A percentile compares a stretch with the other conserved stretches of the same genome.
These are phyloP conservation scores for Diorhabda carinulata DNA, from an alignment of 1,140 invertebrate species.

Conservation along the genomic window DNA sequence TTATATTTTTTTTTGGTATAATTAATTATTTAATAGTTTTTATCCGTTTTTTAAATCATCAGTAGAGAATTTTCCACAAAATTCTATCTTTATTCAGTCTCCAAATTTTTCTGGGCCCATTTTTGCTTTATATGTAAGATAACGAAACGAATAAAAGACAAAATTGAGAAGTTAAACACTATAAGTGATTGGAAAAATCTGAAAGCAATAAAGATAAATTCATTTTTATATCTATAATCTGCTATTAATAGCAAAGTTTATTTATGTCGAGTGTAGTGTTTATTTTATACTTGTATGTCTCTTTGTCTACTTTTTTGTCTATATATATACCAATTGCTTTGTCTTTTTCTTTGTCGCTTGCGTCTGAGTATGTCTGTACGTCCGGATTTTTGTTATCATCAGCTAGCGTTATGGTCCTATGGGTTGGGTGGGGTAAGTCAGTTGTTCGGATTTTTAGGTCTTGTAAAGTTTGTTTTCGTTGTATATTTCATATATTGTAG, in stretches of 20 bases:
- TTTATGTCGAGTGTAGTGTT: not conserved
- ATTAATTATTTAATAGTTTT: too few species aligned
- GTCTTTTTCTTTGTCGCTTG: not conserved
- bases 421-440: not conserved
- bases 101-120: too few species aligned
- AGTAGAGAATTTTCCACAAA: too few species aligned
- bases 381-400: not conserved
- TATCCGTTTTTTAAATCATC: too few species aligned
- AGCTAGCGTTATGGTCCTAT: not conserved
- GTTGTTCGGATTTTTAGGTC: not conserved
- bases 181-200: too few species aligned
- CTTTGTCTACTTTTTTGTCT: not conserved
- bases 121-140: too few species aligned
- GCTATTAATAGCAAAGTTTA: not conserved
- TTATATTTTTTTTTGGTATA: too few species aligned
- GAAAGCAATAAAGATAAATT: too few species aligned
- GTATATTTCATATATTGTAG: not conserved
- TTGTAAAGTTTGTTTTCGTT: not conserved
- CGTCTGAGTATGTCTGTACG: not conserved
- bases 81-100: too few species aligned
- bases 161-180: too few species aligned
- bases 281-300: not conserved
- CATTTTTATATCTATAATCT: too few species aligned
- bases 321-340: not conserved
- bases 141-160: too few species aligned